Base-by-base conservation (phyloP, 1,140 invertebrate species). In the Listronotus bonariensis region DNA sequence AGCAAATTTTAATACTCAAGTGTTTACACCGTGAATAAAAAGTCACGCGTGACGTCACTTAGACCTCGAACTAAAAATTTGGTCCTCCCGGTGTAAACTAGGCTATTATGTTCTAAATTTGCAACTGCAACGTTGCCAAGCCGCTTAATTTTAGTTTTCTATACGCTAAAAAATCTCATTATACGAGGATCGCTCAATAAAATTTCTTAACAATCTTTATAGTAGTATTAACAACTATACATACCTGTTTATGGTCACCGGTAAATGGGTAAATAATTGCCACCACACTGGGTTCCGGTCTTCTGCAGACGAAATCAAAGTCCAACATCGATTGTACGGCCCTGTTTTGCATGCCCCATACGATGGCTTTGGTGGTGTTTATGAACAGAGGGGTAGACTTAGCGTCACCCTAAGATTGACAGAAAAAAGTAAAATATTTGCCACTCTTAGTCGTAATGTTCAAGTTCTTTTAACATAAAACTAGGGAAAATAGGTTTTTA, bases 241-340 rank as follows among this genome's bases (percentile, higher is more conserved):
- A 7, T 55, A 64, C 62, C 79, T 98, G 96, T 76, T 98, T 98
- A 77, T 99, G 97, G 82, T 99, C 96, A 0, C 96, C 97, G 5
- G 96, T 98, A 78, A 96, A 98, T 4, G 98, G 98, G 82, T 99
- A 99, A 11, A 99, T 95, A 75, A 99, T 93, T 31, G 96, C 97
- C 5, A 93, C 95, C 0, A 99, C 92, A 3, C 90, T 92, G 4
- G 92, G 91, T 71, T 94, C 90, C 59, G 86, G 82, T 68, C 98
- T 86, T 15, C 93, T 88, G 79, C 97, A 99, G 11, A 98, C 96
- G 81, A 97, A 99, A 81, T 99, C 98, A 83, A 99, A 99, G 79
- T 99, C 98, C 46, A 99, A 78, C 96, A 99, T 99, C 63, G 87
- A 88, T 80, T 98, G 97, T 31, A 99, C 96, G n/a, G 97, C 97